Conservation (phyloP, 2,113 vertebrate species). For the Xenus cinereus region DNA sequence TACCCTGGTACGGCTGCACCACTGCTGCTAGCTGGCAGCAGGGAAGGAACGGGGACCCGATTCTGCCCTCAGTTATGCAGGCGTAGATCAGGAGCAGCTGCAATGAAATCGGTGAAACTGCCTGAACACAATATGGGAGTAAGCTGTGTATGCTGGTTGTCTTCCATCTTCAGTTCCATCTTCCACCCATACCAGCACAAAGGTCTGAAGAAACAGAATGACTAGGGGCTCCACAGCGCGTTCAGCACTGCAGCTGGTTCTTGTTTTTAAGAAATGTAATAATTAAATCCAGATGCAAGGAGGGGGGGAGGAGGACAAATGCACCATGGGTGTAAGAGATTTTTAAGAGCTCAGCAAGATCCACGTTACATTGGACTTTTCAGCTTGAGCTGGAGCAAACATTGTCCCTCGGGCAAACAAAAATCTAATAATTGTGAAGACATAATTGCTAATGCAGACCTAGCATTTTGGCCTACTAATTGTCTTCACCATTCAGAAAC, state of each 20-base stretch:
- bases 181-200: neutral
- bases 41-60: neutral
- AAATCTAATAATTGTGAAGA: neutral
- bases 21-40: neutral
- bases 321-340: neutral
- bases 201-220: neutral
- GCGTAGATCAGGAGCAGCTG: neutral
- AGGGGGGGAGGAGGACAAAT: rapidly evolving
- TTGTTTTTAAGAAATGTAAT: neutral
- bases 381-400: neutral
- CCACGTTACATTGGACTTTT: neutral
- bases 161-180: neutral
- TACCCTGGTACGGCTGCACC: rapidly evolving
- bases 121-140: neutral
- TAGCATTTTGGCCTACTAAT: conserved; percentile 17
- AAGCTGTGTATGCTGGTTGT: neutral
- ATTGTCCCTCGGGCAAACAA: neutral
- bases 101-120: neutral
- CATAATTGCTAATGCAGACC: conserved; percentile 25
- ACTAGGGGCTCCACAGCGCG: neutral
- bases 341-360: conserved; percentile 23
- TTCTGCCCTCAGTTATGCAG: neutral
- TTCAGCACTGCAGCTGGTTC: conserved; percentile 20
- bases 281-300: conserved; percentile 35
- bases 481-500: conserved; percentile 6